Conservation (phyloP, 1,140 invertebrate species). For the Anastrepha obliqua region DNA sequence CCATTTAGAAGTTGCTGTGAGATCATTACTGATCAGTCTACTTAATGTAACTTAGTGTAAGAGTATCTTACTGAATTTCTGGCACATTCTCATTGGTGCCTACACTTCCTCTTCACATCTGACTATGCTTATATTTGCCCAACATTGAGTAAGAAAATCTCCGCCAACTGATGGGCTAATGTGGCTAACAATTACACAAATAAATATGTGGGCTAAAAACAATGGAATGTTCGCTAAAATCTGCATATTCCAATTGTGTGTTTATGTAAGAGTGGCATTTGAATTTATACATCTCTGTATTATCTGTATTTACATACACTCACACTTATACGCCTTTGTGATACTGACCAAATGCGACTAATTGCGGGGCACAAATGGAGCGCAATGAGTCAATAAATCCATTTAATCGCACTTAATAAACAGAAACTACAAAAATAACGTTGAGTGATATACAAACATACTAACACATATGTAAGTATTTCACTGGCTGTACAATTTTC, state of each 20-base stretch:
- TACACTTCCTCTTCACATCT: no score
- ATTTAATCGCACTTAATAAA: conserved; percentile 45
- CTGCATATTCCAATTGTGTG: not conserved
- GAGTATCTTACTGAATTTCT: no score
- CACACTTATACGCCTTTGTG: not conserved
- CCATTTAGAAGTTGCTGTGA: no score
- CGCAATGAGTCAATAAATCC: conserved; percentile 39
- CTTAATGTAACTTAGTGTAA: no score
- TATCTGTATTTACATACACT: not conserved
- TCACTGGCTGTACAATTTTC: not conserved
- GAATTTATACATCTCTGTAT: not conserved
- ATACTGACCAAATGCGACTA: conserved; percentile 43
- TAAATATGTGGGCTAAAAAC: not conserved
- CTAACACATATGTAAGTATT: not conserved
- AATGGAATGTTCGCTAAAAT: conserved; percentile 30
- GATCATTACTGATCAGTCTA: no score
- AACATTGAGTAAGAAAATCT: not conserved
- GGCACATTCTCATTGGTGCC: no score
- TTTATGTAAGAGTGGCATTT: not conserved
- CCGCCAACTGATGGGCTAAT: not conserved
- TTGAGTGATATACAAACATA: not conserved
- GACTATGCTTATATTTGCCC: no score
- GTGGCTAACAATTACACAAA: not conserved
- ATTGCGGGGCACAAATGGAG: conserved; percentile 16
- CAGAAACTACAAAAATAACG: not conserved